phyloP scores from a whole-genome alignment of 2,888 invertebrate species.

The Agrotis exclamationis region DNA sequence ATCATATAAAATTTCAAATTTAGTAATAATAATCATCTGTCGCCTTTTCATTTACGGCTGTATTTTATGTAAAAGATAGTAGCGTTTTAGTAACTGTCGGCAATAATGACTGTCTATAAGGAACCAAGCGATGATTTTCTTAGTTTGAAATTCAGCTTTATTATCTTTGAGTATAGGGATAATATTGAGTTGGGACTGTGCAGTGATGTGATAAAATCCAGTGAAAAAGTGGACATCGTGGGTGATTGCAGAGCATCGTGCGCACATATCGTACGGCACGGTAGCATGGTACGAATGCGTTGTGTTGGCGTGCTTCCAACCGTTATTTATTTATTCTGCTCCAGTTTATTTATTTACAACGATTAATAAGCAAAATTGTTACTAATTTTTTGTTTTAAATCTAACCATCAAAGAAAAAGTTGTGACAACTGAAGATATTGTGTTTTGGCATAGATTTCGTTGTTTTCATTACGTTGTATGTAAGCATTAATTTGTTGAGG shows the following conservation, averaged over 20 bases:
- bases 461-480: slow-evolving; percentile 9
- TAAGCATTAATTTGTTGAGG: background rate
- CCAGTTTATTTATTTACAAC: slow-evolving; percentile 81
- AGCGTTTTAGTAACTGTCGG: slow-evolving; percentile 38
- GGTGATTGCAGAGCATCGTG: slow-evolving; percentile 71
- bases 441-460: slow-evolving; percentile 16
- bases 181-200: slow-evolving; percentile 14
- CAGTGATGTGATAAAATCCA: slow-evolving; percentile 60
- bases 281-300: slow-evolving; percentile 60
- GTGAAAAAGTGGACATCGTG: slow-evolving; percentile 65
- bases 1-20: slow-evolving; percentile 33
- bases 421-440: slow-evolving; percentile 43
- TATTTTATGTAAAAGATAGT: slow-evolving; percentile 47
- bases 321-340: slow-evolving; percentile 79
- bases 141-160: slow-evolving; percentile 39
- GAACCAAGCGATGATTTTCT: background rate
- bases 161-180: slow-evolving; percentile 6
- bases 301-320: slow-evolving; percentile 77
- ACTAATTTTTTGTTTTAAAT: slow-evolving; percentile 67
- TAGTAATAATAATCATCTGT: slow-evolving; percentile 46
- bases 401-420: slow-evolving; percentile 66
- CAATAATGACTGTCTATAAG: slow-evolving; percentile 31
- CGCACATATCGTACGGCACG: slow-evolving; percentile 67
- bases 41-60: slow-evolving; percentile 45
- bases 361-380: slow-evolving; percentile 68